Evolutionary conservation across 2,113 vertebrate species (phyloP).

Genomic region (Amblyornis subalaris): DNA sequence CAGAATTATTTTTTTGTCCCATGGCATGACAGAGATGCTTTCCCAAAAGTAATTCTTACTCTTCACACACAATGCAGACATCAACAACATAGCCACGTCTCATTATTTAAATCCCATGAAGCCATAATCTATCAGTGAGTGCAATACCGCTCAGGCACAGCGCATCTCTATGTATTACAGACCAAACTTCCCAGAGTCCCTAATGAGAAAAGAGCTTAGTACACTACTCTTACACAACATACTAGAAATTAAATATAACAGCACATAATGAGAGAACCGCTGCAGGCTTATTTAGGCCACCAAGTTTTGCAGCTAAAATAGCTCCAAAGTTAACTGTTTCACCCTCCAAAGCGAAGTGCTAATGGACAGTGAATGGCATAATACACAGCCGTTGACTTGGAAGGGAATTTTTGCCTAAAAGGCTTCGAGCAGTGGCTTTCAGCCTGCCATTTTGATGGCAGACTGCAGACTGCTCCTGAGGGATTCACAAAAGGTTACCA

Average conservation of each 20-base stretch:
- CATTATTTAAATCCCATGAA: not conserved
- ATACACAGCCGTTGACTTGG: slow-evolving; percentile 33
- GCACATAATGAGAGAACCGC: not conserved
- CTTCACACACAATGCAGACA: not conserved
- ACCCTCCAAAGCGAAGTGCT: not conserved
- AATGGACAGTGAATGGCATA: slow-evolving; percentile 47
- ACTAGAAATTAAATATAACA: slow-evolving; percentile 34
- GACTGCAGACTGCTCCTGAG: not conserved
- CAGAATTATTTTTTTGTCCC: not conserved
- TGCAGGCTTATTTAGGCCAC: slow-evolving; percentile 41
- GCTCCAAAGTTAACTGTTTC: slow-evolving; percentile 29
- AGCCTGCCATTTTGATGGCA: slow-evolving; percentile 16
- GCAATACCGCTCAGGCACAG: not conserved
- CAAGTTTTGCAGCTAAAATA: slow-evolving; percentile 41
- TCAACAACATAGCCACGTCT: not conserved
- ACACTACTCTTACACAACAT: slow-evolving; percentile 23
- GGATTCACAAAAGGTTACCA: slow-evolving; percentile 18
- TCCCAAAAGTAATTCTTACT: not conserved
- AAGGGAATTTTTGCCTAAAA: slow-evolving; percentile 45
- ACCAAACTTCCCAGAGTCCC: not conserved
- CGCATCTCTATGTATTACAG: not conserved
- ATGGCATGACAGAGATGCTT: not conserved
- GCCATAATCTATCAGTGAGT: not conserved
- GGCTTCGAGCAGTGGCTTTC: not conserved
- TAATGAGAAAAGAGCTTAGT: slow-evolving; percentile 12